Evolutionary conservation across 2,113 vertebrate genomes (phyloP).

Genomic region (Labeo rohita): DNA sequence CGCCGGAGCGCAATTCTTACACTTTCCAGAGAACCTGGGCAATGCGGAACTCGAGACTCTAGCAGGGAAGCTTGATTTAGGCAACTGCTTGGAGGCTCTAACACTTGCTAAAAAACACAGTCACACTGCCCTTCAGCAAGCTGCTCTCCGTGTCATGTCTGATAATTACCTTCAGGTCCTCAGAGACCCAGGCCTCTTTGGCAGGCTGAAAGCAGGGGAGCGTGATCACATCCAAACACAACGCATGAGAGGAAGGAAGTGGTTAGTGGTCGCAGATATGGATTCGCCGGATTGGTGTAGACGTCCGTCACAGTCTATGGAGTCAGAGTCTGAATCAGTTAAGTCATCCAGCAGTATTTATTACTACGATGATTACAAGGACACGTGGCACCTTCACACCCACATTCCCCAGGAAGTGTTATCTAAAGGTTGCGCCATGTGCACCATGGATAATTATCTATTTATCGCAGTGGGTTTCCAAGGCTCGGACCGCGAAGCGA

Average conservation of each 20-base stretch:
- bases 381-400: slow-evolving; percentile 82
- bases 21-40: slow-evolving; percentile 57
- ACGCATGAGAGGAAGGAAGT: slow-evolving; percentile 76
- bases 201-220: slow-evolving; percentile 80
- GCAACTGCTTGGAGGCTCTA: slow-evolving; percentile 86
- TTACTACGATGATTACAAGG: slow-evolving; percentile 81
- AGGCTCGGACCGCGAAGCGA: slow-evolving; percentile 62
- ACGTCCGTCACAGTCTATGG: slow-evolving; percentile 19
- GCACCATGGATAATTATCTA: slow-evolving; percentile 93
- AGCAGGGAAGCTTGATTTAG: slow-evolving; percentile 80
- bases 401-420: slow-evolving; percentile 80
- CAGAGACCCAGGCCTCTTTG: slow-evolving; percentile 78
- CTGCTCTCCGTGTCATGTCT: slow-evolving; percentile 86
- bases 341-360: slow-evolving; percentile 77
- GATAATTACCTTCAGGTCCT: slow-evolving; percentile 91
- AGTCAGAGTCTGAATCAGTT: slow-evolving; percentile 50
- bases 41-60: slow-evolving; percentile 65
- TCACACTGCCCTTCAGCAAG: slow-evolving; percentile 72
- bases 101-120: slow-evolving; percentile 78
- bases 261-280: slow-evolving; percentile 82
- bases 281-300: slow-evolving; percentile 70
- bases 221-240: slow-evolving; percentile 80
- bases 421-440: slow-evolving; percentile 83
- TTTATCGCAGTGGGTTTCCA: slow-evolving; percentile 88
- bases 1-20: slow-evolving; percentile 66